phyloP scores from a whole-genome alignment of 2,888 invertebrate genomes.

The Dichetophora obliterata region DNA sequence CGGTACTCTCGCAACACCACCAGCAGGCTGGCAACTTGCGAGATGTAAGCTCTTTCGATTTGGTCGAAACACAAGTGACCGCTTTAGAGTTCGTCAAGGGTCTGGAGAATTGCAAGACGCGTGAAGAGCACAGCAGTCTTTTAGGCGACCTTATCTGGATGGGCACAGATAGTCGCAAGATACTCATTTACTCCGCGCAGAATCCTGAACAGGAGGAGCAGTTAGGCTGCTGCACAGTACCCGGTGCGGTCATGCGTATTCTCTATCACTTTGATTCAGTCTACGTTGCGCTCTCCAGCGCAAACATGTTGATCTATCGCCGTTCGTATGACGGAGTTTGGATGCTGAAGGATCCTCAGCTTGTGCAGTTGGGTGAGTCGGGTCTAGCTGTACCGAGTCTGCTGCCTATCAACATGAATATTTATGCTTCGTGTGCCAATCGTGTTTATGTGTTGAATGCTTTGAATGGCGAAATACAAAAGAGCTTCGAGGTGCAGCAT shows the following conservation, averaged over 20 bases:
- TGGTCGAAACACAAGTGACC: constrained; percentile 84
- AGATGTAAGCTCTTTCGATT: constrained; percentile 82
- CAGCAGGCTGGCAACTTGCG: constrained; percentile 81
- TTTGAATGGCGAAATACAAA: constrained; percentile 82
- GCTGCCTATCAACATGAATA: constrained; percentile 84
- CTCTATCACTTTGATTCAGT: constrained; percentile 88
- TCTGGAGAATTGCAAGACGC: constrained; percentile 66
- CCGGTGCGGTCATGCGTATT: constrained; percentile 81
- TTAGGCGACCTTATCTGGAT: constrained; percentile 88
- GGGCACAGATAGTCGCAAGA: constrained; percentile 86
- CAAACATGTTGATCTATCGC: constrained; percentile 81
- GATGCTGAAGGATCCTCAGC: constrained; percentile 81
- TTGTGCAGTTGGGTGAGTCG: constrained; percentile 75
- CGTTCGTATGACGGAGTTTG: constrained; percentile 80
- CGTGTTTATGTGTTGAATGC: constrained; percentile 87
- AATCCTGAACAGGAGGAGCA: constrained; percentile 88
- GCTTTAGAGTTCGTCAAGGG: constrained; percentile 89
- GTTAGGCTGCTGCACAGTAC: constrained; percentile 77
- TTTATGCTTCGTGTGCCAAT: constrained; percentile 89
- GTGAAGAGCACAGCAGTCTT: constrained; percentile 60
- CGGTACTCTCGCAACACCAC: constrained; percentile 81
- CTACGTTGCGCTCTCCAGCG: constrained; percentile 88
- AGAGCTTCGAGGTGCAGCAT: constrained; percentile 79
- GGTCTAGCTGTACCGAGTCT: constrained; percentile 79
- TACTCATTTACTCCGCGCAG: constrained; percentile 85